phyloP scores from a whole-genome alignment of 2,888 invertebrate genomes.

The Neoscelio sp. region DNA sequence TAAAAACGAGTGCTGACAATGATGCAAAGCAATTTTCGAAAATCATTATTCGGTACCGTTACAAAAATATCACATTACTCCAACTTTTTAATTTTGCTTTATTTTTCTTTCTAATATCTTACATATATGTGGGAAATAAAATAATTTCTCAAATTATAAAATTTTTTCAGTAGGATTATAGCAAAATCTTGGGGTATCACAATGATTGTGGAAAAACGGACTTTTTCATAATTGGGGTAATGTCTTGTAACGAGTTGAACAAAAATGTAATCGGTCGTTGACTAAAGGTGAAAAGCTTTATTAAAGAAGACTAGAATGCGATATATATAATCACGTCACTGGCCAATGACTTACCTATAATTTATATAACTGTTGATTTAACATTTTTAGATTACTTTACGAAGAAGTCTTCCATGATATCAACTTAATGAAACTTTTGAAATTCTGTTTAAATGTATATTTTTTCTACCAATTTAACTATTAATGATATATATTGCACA shows the following conservation, averaged over 20 bases:
- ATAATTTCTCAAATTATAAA: too few relatives aligned
- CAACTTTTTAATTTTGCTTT: too few relatives aligned
- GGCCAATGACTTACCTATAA: slow-evolving; percentile 34
- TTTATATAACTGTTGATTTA: slow-evolving; percentile 45
- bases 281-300: slow-evolving; percentile 39
- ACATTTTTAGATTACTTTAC: slow-evolving; percentile 35
- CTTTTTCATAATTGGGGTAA: slow-evolving; percentile 44
- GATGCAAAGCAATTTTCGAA: slow-evolving; percentile 5
- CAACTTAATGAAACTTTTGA: slow-evolving; percentile 37
- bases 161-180: too few relatives aligned
- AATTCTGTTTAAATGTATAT: slow-evolving; percentile 4
- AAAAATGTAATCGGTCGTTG: slow-evolving; percentile 43
- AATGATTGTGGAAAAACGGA: slow-evolving; percentile 38
- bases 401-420: slow-evolving; percentile 40
- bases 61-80: neutral
- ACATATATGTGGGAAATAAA: too few relatives aligned
- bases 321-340: slow-evolving; percentile 46
- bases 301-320: slow-evolving; percentile 24
- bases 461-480: slow-evolving; percentile 13
- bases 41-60: neutral
- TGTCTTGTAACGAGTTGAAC: slow-evolving; percentile 28
- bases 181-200: slow-evolving; percentile 18
- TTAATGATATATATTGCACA: slow-evolving; percentile 1
- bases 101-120: too few relatives aligned
- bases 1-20: slow-evolving; percentile 17